phyloP scores from a whole-genome alignment of 2,113 vertebrate species.

The Corvus hawaiiensis region DNA sequence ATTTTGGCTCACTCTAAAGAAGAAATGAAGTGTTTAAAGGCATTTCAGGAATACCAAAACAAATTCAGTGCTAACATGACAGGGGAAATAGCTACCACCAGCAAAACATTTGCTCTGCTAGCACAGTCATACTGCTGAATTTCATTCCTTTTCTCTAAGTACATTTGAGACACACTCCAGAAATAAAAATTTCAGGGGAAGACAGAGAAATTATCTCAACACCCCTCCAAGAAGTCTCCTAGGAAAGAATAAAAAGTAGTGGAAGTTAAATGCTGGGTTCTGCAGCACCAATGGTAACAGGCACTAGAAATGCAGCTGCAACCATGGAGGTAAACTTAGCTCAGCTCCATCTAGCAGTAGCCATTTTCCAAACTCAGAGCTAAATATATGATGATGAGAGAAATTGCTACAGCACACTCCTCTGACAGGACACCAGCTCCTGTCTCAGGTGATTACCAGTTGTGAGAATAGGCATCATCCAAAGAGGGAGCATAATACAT shows the following conservation, averaged over 20 bases:
- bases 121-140: background rate
- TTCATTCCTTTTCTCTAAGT: background rate
- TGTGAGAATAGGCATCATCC: background rate
- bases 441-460: background rate
- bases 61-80: background rate
- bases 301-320: background rate
- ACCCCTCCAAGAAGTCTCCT: background rate
- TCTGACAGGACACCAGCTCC: background rate
- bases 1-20: background rate
- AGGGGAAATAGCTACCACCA: background rate
- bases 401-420: background rate
- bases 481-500: background rate
- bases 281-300: background rate
- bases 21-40: background rate
- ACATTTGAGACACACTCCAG: background rate
- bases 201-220: background rate
- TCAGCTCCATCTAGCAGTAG: background rate
- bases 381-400: background rate
- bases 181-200: background rate
- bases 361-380: background rate
- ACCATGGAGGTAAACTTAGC: background rate
- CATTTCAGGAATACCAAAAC: constrained; percentile 6
- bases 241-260: background rate
- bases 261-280: background rate
- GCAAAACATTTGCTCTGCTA: background rate